These are phyloP conservation scores for Ptychobarbus kaznakovi DNA, from an alignment of 2,797 vertebrate genomes.

Conservation along the genomic window DNA sequence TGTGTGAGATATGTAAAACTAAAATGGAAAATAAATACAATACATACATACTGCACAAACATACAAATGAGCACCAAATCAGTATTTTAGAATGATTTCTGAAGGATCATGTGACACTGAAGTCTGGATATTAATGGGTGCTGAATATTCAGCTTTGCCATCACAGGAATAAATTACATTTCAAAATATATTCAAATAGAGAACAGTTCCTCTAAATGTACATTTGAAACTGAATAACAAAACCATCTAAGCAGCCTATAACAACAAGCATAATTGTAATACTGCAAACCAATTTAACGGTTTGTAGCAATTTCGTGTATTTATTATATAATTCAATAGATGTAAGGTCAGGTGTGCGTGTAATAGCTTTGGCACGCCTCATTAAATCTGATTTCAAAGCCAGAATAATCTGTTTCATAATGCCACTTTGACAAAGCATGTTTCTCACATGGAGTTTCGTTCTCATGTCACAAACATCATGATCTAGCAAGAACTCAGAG, in stretches of 20 bases:
- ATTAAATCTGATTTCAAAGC: conserved; percentile 20
- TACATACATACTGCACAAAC: no score
- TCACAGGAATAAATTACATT: no score
- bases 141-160: no score
- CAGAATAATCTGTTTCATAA: conserved; percentile 13
- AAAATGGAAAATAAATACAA: no score
- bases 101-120: no score
- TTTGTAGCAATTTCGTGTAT: not conserved
- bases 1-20: no score
- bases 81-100: no score
- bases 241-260: not conserved
- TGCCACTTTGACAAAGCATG: conserved; percentile 26
- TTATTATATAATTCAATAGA: conserved; percentile 5
- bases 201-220: no score
- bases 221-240: not conserved
- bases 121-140: no score
- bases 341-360: not conserved
- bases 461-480: conserved; percentile 28
- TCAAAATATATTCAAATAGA: no score
- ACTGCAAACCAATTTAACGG: not conserved
- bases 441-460: conserved; percentile 37
- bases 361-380: not conserved
- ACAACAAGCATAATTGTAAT: not conserved
- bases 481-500: conserved; percentile 27
- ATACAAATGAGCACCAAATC: no score